Percentiles rank a stretch among this genome's conserved stretches.
phyloP scores from a whole-genome alignment of 64 coral and sea anemone species.

The Actinia tenebrosa region DNA sequence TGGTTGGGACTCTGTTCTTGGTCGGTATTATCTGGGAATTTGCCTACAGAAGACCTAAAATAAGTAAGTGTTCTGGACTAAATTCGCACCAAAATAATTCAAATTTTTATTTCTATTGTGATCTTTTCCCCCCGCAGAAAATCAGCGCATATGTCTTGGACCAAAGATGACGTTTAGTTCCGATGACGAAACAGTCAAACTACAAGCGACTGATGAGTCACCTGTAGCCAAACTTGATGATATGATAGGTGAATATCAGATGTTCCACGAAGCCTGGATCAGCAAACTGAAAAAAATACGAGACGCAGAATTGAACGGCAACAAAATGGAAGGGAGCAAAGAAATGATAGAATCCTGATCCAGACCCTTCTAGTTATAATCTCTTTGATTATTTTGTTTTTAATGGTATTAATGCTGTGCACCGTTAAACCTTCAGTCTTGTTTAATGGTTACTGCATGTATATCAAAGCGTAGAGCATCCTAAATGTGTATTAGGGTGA shows the following conservation, averaged over 20 bases:
- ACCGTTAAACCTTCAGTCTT: no score
- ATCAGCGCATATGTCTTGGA: conserved; percentile 52
- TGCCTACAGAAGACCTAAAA: conserved; percentile 61
- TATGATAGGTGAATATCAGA: conserved; percentile 77
- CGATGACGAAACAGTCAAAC: conserved; percentile 64
- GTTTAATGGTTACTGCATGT: no score
- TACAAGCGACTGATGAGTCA: conserved; percentile 51
- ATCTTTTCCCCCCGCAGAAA: conserved; percentile 24
- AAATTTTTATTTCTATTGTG: neutral
- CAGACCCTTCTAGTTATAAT: no score
- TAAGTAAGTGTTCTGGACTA: conserved; percentile 28
- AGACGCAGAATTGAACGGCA: conserved; percentile 30
- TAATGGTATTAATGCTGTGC: no score
- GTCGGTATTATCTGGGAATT: conserved; percentile 74
- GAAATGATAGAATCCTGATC: neutral
- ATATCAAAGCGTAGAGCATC: no score
- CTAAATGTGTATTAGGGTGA: no score
- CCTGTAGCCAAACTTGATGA: conserved; percentile 44
- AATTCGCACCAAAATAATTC: neutral
- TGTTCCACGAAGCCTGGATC: conserved; percentile 76
- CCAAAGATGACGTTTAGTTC: conserved; percentile 26
- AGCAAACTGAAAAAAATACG: conserved; percentile 64
- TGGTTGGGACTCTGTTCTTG: conserved; percentile 28
- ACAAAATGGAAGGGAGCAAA: neutral
- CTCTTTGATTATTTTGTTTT: no score